Evolutionary conservation across 1,140 invertebrate species (phyloP).

Genomic region (Orchesella cincta): DNA sequence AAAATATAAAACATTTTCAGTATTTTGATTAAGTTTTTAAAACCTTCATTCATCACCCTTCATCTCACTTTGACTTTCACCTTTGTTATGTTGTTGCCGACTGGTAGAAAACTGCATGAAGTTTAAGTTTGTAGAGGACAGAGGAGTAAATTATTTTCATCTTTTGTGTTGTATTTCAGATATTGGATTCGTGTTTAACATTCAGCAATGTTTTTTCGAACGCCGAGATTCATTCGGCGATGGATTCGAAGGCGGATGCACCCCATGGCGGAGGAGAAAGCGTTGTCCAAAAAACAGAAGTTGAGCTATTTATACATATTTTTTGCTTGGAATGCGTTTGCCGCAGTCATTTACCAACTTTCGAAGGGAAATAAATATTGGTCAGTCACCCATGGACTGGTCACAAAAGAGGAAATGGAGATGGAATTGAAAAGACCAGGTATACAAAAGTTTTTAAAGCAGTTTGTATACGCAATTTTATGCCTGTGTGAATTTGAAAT

Average conservation of each 20-base stretch:
- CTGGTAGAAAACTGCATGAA: too few species aligned
- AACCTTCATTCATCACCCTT: too few species aligned
- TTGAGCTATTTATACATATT: conserved; percentile 64
- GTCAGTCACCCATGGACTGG: conserved; percentile 65
- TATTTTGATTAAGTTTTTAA: too few species aligned
- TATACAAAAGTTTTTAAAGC: conserved; percentile 37
- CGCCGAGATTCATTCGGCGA: conserved; percentile 50
- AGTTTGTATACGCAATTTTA: conserved; percentile 18
- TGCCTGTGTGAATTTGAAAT: neutral
- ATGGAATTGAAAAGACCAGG: conserved; percentile 59
- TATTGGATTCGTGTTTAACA: too few species aligned
- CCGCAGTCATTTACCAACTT: conserved; percentile 62
- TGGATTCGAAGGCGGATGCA: conserved; percentile 64
- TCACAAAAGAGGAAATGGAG: conserved; percentile 64
- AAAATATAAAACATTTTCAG: too few species aligned
- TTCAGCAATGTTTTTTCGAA: conserved; percentile 32
- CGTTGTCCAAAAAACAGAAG: conserved; percentile 62
- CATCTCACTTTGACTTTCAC: too few species aligned
- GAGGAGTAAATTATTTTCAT: too few species aligned
- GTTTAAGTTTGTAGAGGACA: too few species aligned
- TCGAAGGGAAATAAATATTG: conserved; percentile 65
- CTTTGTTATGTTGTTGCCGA: too few species aligned
- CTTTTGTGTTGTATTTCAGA: too few species aligned
- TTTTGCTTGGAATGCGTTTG: conserved; percentile 67
- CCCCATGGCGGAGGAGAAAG: conserved; percentile 63